Evolutionary conservation across 1,140 invertebrate species (phyloP).

Genomic region (Cyclina sinensis): DNA sequence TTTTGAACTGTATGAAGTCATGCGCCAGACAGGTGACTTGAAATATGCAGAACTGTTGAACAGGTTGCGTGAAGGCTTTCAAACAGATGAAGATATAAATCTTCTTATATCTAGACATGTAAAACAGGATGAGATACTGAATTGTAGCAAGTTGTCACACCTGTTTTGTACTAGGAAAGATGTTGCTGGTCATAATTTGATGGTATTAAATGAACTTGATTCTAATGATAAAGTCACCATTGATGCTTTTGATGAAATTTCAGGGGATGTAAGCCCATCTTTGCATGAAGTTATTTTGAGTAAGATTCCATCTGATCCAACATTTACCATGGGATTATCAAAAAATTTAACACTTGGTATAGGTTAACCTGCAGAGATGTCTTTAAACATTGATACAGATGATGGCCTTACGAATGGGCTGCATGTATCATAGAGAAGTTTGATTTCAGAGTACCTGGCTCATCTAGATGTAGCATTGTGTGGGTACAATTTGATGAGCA

Average conservation of each 20-base stretch:
- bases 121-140: background rate
- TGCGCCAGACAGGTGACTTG: constrained; percentile 68
- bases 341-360: background rate
- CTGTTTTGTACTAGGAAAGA: background rate
- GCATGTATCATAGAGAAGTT: constrained; percentile 35
- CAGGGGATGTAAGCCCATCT: constrained; percentile 8
- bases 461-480: background rate
- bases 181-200: constrained; percentile 25
- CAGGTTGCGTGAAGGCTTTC: constrained; percentile 69
- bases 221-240: background rate
- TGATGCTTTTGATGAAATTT: background rate
- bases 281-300: background rate
- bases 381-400: constrained; percentile 15
- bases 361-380: background rate
- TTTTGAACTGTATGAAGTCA: constrained; percentile 71
- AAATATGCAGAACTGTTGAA: constrained; percentile 72
- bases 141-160: background rate
- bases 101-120: constrained; percentile 38
- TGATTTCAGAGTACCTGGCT: background rate
- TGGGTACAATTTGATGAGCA: constrained; percentile 31
- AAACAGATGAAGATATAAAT: constrained; percentile 67
- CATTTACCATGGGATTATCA: background rate
- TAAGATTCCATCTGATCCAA: background rate
- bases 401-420: constrained; percentile 57
- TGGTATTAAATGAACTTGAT: background rate